These are phyloP conservation scores for Cricetomys ansorgei DNA, from an alignment of 2,113 vertebrate genomes.

Conservation along the genomic window DNA sequence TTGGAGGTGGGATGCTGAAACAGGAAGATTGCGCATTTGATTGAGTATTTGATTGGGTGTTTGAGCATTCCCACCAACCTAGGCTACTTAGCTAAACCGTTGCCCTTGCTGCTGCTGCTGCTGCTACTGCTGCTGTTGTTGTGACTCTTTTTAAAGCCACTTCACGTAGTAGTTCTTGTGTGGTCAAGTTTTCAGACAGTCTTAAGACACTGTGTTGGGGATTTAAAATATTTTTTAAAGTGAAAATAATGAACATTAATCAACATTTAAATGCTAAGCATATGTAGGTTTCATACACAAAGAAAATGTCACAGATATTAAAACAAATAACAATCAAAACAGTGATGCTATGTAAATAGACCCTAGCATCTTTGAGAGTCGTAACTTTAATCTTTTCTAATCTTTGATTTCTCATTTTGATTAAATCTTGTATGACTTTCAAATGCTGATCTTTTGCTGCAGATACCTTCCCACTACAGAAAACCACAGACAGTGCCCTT, in stretches of 20 bases:
- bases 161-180: not conserved
- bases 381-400: not conserved
- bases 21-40: not conserved
- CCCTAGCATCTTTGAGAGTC: not conserved
- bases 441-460: not conserved
- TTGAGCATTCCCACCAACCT: not conserved
- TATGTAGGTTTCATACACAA: constrained; percentile 33
- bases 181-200: not conserved
- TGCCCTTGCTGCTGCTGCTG: too few relatives aligned
- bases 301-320: not conserved
- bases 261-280: not conserved
- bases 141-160: not conserved
- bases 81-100: not conserved
- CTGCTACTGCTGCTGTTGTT: not conserved
- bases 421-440: constrained; percentile 4
- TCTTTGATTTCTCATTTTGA: constrained; percentile 26
- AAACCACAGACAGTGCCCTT: not conserved
- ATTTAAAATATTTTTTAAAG: not conserved
- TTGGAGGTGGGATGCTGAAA: not conserved
- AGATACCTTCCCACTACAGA: not conserved
- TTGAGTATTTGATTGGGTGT: not conserved
- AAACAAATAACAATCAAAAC: constrained; percentile 40
- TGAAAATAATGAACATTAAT: constrained; percentile 40
- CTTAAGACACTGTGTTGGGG: not conserved
- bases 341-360: not conserved